Percentiles rank a stretch among this genome's conserved stretches.
Evolutionary conservation across 2,888 invertebrate species (phyloP).

Genomic region (Drosophila leonis): DNA sequence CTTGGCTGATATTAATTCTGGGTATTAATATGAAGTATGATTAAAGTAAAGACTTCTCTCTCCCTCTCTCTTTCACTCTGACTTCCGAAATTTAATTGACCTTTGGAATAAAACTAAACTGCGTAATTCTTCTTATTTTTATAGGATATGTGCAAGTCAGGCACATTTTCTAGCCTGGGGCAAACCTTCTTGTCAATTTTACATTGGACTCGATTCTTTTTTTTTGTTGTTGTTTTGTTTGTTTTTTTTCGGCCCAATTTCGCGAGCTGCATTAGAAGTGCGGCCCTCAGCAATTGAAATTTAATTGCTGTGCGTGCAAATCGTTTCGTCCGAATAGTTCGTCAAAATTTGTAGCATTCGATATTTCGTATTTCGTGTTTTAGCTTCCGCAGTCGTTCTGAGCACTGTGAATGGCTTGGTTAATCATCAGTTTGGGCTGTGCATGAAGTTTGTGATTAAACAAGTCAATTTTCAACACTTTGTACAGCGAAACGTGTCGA

Average conservation of each 20-base stretch:
- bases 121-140: too few species aligned
- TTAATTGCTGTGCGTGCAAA: conserved; percentile 34
- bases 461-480: conserved; percentile 4
- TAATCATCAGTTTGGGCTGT: conserved; percentile 21
- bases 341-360: conserved; percentile 3
- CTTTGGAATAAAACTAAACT: background rate
- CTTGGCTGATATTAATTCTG: background rate
- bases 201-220: conserved; percentile 5
- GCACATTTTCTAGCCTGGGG: background rate
- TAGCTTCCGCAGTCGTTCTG: conserved; percentile 30
- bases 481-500: conserved; percentile 40
- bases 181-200: conserved; percentile 6
- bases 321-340: conserved; percentile 23
- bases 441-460: conserved; percentile 20
- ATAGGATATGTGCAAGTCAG: background rate
- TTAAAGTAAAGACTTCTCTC: background rate
- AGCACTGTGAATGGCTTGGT: conserved; percentile 17
- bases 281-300: conserved; percentile 24
- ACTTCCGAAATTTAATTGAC: background rate
- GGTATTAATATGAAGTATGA: background rate
- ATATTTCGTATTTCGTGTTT: conserved; percentile 2
- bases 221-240: background rate
- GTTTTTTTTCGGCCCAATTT: conserved; percentile 10
- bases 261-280: conserved; percentile 23
- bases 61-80: background rate